A percentile compares a stretch with the other conserved stretches of the same genome.
Evolutionary conservation across 2,113 vertebrate species (phyloP).

Genomic region (Theropithecus gelada): DNA sequence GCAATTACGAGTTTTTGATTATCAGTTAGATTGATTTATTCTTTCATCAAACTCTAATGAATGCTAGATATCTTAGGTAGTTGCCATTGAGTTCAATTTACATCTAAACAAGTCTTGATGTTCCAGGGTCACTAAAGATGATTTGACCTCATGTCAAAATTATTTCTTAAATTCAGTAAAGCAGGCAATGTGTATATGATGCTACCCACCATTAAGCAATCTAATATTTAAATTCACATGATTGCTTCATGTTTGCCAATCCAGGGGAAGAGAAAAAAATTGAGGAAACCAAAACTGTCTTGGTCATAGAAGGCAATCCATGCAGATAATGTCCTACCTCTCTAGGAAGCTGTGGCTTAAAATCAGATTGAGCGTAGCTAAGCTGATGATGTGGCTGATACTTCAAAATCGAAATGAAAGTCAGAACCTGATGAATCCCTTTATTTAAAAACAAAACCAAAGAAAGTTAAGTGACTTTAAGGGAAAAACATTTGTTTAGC

Average conservation of each 20-base stretch:
- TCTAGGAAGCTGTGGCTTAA: not conserved
- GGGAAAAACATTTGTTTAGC: not conserved
- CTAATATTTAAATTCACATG: not conserved
- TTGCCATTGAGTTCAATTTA: not conserved
- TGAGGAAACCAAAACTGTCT: not conserved
- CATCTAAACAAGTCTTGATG: not conserved
- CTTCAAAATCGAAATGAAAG: conserved; percentile 33
- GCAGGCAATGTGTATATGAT: not conserved
- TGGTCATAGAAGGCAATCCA: not conserved
- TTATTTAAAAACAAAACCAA: conserved; percentile 16
- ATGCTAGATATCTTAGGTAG: not conserved
- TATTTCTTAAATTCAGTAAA: not conserved
- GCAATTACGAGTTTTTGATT: not conserved
- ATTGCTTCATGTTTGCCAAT: not conserved
- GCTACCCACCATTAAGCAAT: not conserved
- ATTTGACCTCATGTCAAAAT: not conserved
- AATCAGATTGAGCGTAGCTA: not conserved
- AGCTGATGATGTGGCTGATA: not conserved
- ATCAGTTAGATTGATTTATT: not conserved
- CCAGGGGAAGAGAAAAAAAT: not conserved
- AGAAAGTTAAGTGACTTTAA: not conserved
- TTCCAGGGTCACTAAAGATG: not conserved
- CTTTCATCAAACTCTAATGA: not conserved
- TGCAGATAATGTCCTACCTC: not conserved
- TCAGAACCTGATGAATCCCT: not conserved